phyloP scores from a whole-genome alignment of 2,888 invertebrate genomes.

The Coelinius sp. region DNA sequence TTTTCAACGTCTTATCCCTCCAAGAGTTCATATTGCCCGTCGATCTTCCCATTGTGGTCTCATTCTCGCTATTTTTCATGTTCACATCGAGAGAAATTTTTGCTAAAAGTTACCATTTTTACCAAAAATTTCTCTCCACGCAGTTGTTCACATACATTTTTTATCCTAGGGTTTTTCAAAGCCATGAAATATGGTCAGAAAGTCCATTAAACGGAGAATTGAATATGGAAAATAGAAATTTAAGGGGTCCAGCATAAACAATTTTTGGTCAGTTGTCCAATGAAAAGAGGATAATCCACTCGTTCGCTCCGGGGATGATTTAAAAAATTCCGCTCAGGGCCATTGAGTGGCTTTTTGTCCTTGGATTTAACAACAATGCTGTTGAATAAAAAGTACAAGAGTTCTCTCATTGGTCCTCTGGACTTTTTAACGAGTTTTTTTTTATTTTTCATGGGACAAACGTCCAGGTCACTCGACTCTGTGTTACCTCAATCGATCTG shows the following conservation, averaged over 20 bases:
- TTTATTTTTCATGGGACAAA: background rate
- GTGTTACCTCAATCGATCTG: slow-evolving; percentile 21
- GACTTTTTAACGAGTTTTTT: background rate
- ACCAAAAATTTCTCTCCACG: too few species aligned
- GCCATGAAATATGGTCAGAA: too few species aligned
- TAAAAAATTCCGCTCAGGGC: background rate
- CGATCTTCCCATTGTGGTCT: background rate
- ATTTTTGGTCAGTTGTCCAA: background rate
- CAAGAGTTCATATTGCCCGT: background rate
- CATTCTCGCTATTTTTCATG: background rate
- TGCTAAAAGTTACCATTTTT: background rate
- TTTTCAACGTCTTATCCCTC: background rate
- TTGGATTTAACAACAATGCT: background rate
- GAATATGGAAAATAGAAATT: too few species aligned
- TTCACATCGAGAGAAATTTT: too few species aligned
- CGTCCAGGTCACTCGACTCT: slow-evolving; percentile 3
- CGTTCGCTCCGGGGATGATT: background rate
- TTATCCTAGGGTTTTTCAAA: too few species aligned
- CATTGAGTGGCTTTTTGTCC: background rate
- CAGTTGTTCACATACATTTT: too few species aligned
- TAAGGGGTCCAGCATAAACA: background rate
- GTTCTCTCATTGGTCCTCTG: background rate
- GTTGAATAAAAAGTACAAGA: background rate
- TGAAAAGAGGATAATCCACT: background rate
- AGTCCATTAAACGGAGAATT: too few species aligned